Evolutionary conservation across 53 echinoderm and acorn worm genomes (phyloP).

Genomic region (Holothuria leucospilota): DNA sequence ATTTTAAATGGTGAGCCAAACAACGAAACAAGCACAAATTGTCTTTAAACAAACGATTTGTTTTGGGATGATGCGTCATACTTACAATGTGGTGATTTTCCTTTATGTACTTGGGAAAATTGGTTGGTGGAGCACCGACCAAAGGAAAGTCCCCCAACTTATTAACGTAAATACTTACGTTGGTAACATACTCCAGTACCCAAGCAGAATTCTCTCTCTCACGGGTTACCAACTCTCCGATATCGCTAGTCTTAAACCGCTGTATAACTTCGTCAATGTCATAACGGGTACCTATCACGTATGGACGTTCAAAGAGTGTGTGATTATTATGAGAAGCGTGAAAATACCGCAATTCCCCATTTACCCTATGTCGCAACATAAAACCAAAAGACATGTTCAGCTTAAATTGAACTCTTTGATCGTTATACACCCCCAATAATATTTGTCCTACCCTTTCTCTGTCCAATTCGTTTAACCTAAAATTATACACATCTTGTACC

Average conservation of each 20-base stretch:
- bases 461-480: conserved; percentile 17
- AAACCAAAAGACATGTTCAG: conserved; percentile 27
- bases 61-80: conserved; percentile 13
- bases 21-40: conserved; percentile 35
- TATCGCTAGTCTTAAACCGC: too few relatives aligned
- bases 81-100: neutral
- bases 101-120: neutral
- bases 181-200: too few relatives aligned
- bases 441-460: neutral
- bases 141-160: too few relatives aligned
- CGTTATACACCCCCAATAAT: neutral
- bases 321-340: too few relatives aligned
- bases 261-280: too few relatives aligned
- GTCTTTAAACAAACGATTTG: neutral
- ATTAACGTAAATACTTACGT: conserved; percentile 3
- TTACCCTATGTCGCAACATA: conserved; percentile 1
- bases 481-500: too few relatives aligned
- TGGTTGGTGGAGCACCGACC: conserved; percentile 28
- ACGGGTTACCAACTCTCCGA: neutral
- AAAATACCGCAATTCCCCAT: conserved; percentile 8
- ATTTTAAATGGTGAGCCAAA: conserved; percentile 25
- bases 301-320: too few relatives aligned
- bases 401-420: conserved; percentile 13
- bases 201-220: conserved; percentile 14
- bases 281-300: too few relatives aligned